Evolutionary conservation across 2,113 vertebrate genomes (phyloP), one percentile per base, ranked within the genome.

Genomic region (Aegithalos caudatus): DNA sequence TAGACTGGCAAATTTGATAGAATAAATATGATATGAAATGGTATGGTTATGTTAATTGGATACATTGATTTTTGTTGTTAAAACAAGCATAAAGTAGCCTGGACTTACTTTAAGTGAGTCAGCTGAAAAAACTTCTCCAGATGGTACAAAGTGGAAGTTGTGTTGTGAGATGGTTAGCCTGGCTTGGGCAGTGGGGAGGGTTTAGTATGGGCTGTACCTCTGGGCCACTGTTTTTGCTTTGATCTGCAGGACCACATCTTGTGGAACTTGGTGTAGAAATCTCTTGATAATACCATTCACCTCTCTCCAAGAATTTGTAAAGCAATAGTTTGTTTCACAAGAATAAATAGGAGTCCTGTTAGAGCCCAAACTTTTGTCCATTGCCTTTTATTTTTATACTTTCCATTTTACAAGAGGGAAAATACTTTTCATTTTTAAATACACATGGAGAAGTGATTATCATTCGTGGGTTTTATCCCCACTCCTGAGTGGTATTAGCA

Each of bases 401-500:
- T 79, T 42, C 22, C 6, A 24, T 73, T 87, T 61, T 69, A 24
- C 27, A 44, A 56, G 81, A 70, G 12, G 47, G 56, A 64, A 58
- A 91, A 81, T 45, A 28, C 24, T 85, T 94, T 62, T 62, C 5
- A 31, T 84, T 96, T 92, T 87, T 87, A 81, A 89, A 79, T 81
- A 35, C 22, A 50, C 14, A 14, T 6, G 35, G 51, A 89, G 48
- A 82, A 86, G 10, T 1, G 0, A 74, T 76, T 81, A 80, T 42
- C 54, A 56, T 78, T 86, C 7, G n/a, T 84, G 84, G 78, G 74
- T 79, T 94, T 95, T 90, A 88, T 93, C 82, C 88, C 78, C 40
- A n/a, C 50, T 96, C 51, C 27, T 80, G 71, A 73, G 66, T 38
- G 40, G 40, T 94, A 77, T 86, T 88, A 86, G 67, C 74, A 88